These are phyloP conservation scores for Timema podura DNA, from an alignment of 2,888 invertebrate genomes.

Conservation along the genomic window DNA sequence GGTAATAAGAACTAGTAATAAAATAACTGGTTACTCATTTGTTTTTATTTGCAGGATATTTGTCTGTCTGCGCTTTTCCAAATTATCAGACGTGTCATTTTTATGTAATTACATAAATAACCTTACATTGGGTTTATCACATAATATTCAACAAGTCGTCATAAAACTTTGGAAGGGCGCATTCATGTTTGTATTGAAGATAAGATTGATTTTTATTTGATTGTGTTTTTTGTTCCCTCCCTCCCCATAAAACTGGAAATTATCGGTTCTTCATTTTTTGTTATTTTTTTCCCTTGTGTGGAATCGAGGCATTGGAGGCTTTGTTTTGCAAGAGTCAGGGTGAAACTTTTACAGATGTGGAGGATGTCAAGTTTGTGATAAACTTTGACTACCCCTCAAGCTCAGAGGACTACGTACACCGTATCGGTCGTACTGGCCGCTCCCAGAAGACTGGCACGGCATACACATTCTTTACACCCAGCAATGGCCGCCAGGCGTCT, in stretches of 20 bases:
- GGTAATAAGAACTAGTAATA: no score
- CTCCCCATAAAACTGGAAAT: neutral
- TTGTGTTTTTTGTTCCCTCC: neutral
- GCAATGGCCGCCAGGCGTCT: slow-evolving; percentile 84
- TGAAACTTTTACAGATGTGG: slow-evolving; percentile 72
- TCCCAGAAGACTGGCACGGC: slow-evolving; percentile 91
- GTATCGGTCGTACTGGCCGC: slow-evolving; percentile 94
- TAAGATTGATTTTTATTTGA: neutral
- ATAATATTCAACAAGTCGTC: no score
- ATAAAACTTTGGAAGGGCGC: no score
- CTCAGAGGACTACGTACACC: slow-evolving; percentile 96
- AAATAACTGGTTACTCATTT: neutral
- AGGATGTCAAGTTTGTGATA: slow-evolving; percentile 98
- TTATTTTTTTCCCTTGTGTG: neutral
- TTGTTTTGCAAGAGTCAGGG: neutral
- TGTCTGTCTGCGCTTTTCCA: no score
- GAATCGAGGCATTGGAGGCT: no score
- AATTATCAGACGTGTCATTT: no score
- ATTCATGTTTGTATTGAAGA: no score
- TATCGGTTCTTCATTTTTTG: neutral
- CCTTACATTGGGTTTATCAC: no score
- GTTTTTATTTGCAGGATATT: no score
- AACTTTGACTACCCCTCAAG: slow-evolving; percentile 98
- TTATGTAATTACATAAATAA: no score
- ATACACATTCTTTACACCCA: slow-evolving; percentile 91